phyloP scores from a whole-genome alignment of 1,140 invertebrate genomes.

The Dendroctonus valens region DNA sequence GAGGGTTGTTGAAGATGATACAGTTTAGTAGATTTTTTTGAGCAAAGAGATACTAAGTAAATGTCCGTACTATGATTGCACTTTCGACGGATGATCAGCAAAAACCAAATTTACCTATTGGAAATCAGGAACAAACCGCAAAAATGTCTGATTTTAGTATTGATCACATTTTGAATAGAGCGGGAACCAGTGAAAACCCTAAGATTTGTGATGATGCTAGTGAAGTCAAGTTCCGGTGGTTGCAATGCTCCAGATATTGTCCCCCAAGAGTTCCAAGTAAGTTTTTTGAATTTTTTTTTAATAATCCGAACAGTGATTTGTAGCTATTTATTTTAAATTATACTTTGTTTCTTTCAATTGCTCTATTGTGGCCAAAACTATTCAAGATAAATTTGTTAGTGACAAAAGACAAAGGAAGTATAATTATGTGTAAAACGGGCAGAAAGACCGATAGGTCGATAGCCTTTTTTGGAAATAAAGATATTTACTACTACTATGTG shows the following conservation, averaged over 20 bases:
- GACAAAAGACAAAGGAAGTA: no score
- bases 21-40: slow-evolving; percentile 16
- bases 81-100: background rate
- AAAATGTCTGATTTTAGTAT: slow-evolving; percentile 54
- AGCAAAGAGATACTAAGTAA: background rate
- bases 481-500: no score
- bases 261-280: slow-evolving; percentile 72
- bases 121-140: slow-evolving; percentile 2
- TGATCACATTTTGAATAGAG: slow-evolving; percentile 54
- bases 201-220: slow-evolving; percentile 21
- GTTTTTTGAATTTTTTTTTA: background rate
- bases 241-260: slow-evolving; percentile 72
- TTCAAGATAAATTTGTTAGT: background rate
- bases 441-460: no score
- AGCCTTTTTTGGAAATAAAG: no score
- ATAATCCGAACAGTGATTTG: no score
- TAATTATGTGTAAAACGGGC: no score
- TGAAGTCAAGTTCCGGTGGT: slow-evolving; percentile 56
- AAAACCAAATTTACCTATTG: slow-evolving; percentile 1
- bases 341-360: background rate
- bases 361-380: background rate
- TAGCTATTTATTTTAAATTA: no score
- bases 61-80: slow-evolving; percentile 4
- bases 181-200: slow-evolving; percentile 30
- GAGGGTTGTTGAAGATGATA: slow-evolving; percentile 17